A percentile compares a stretch with the other conserved stretches of the same genome.
Evolutionary conservation across 2,113 vertebrate genomes (phyloP).

Genomic region (Anhinga rufa): DNA sequence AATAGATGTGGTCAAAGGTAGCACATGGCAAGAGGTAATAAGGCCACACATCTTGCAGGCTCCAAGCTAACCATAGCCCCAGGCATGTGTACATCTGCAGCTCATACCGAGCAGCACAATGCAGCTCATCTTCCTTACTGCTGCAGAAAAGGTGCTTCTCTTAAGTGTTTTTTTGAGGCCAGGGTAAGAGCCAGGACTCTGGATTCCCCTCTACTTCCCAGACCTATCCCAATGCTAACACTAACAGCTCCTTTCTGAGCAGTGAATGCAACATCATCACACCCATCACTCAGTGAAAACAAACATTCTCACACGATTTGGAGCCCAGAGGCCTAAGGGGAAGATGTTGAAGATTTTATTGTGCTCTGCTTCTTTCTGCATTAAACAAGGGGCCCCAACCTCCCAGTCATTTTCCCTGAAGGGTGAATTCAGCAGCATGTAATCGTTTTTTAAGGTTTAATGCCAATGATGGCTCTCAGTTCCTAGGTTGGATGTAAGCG

Average conservation of each 20-base stretch:
- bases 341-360: not conserved
- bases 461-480: not conserved
- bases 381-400: not conserved
- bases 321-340: not conserved
- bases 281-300: not conserved
- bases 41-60: rapidly evolving
- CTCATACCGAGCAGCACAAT: not conserved
- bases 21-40: not conserved
- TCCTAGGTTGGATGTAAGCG: not conserved
- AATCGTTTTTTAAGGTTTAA: not conserved
- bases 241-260: not conserved
- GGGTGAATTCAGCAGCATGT: not conserved
- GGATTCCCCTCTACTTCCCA: not conserved
- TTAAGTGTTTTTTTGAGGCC: not conserved
- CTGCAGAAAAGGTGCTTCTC: not conserved
- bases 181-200: not conserved
- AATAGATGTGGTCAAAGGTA: not conserved
- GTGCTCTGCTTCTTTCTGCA: not conserved
- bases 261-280: not conserved
- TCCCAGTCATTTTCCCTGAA: not conserved
- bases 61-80: not conserved
- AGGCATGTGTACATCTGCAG: not conserved
- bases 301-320: not conserved
- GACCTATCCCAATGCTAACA: not conserved
- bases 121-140: not conserved